phyloP scores from a whole-genome alignment of 2,113 vertebrate genomes.

The Acinonyx jubatus region DNA sequence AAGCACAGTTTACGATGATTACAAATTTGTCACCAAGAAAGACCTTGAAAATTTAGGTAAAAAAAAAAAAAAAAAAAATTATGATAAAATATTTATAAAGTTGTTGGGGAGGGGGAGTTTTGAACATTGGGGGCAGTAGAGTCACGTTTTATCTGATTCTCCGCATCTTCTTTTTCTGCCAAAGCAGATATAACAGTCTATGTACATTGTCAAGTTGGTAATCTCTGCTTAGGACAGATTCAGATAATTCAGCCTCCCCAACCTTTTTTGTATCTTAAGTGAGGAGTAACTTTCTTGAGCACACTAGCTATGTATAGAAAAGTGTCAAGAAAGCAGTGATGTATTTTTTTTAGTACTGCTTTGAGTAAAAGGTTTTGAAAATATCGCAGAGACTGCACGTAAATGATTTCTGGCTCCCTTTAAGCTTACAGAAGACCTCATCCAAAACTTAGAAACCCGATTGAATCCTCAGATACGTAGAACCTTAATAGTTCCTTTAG shows the following conservation, averaged over 20 bases:
- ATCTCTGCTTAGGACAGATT: not conserved
- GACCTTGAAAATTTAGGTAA: conserved; percentile 96
- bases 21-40: conserved; percentile 97
- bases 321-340: not conserved
- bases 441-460: not conserved
- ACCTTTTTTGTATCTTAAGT: not conserved
- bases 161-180: not conserved
- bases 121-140: not conserved
- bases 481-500: not conserved
- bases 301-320: not conserved
- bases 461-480: not conserved
- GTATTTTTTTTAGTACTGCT: not conserved
- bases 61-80: conserved; percentile 68
- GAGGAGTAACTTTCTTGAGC: not conserved
- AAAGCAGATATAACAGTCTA: not conserved
- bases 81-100: not conserved
- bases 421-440: not conserved
- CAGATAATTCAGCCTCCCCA: not conserved
- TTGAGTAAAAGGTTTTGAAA: not conserved
- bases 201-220: not conserved
- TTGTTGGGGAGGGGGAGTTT: not conserved
- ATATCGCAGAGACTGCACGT: not conserved
- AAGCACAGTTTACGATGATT: conserved; percentile 97
- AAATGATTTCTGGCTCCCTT: not conserved
- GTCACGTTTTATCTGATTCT: not conserved